Base-by-base conservation (phyloP, 2,797 vertebrate species). In the Toxotes lorentzi region DNA sequence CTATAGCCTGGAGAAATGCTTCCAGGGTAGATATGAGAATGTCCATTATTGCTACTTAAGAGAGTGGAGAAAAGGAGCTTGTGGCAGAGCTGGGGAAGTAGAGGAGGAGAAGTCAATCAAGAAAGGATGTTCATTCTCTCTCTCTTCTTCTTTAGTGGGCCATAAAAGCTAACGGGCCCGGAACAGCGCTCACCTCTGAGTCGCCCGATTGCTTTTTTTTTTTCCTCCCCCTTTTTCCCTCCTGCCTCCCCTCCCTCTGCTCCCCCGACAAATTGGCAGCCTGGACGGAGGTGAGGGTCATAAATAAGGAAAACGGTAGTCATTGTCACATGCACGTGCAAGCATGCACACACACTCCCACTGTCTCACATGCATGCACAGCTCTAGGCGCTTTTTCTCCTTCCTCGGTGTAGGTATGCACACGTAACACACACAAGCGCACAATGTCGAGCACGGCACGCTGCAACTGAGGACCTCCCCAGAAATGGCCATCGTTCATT, bases 251-350 rank as follows among this genome's bases (percentile, higher is more conserved):
- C 48, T 59, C 64, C 77, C 69, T 79, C 64, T 59, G 64, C 73
- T 88, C 78, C 80, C 78, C 72, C 86, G 63, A 94, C 89, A 93
- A 93, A 94, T 90, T 89, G 90, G 88, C 87, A 88, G 88, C 88
- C 75, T 70, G 89, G 88, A 90, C 73, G 62, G 88, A 93, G 93
- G 91, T 93, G 86, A 89, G 91, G 91, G 89, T 91, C 93, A 92
- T 95, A 94, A 95, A 95, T 95, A 95, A 94, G 87, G 91, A 93
- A 95, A 94, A 87, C 84, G 47, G 91, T 86, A 74, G 70, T 83
- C 86, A 83, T 48, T 86, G 84, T 85, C 83, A 79, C 82, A 64
- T 53, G 91, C 73, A 71, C 79, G n/a, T 51, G 72, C 78, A 62
- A 40, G 71, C 76, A 21, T 35, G n/a, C 73, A 62, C 81, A 50